phyloP scores from a whole-genome alignment of 2,888 invertebrate species.

The Eupithecia insigniata region DNA sequence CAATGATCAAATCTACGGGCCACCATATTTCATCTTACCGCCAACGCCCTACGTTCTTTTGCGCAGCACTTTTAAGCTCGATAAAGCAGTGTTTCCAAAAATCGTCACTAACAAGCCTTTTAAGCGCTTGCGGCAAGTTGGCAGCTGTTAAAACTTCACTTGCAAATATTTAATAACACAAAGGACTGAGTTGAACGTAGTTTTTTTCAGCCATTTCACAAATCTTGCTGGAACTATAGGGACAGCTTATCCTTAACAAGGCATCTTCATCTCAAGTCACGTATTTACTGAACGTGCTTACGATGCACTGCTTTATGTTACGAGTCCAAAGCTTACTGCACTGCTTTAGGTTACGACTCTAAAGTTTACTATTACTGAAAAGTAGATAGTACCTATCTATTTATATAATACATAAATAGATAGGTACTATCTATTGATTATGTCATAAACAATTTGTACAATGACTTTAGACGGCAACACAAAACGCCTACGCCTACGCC shows the following conservation, averaged over 20 bases:
- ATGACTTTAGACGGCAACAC: not conserved
- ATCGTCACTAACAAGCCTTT: not conserved
- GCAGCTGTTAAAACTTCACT: not conserved
- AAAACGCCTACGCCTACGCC: too few relatives aligned
- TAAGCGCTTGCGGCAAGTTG: not conserved
- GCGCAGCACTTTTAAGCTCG: not conserved
- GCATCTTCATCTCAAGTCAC: constrained; percentile 1
- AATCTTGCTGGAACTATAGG: not conserved
- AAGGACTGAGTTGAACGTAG: not conserved
- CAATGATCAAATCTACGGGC: too few relatives aligned
- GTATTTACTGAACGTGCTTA: not conserved
- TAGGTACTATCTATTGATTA: too few relatives aligned
- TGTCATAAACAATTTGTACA: not conserved
- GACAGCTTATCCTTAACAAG: not conserved
- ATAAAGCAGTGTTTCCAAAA: not conserved
- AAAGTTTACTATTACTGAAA: too few relatives aligned
- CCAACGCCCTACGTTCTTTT: too few relatives aligned
- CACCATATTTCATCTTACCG: too few relatives aligned
- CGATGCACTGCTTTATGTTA: not conserved
- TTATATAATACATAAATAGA: too few relatives aligned
- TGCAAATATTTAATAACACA: not conserved
- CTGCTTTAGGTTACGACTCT: not conserved
- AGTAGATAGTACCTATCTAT: too few relatives aligned
- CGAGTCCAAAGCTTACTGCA: not conserved
- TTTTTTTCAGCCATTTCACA: not conserved